Conservation (phyloP, 2,888 invertebrate genomes). For the Zygothrica quintamaculata region DNA sequence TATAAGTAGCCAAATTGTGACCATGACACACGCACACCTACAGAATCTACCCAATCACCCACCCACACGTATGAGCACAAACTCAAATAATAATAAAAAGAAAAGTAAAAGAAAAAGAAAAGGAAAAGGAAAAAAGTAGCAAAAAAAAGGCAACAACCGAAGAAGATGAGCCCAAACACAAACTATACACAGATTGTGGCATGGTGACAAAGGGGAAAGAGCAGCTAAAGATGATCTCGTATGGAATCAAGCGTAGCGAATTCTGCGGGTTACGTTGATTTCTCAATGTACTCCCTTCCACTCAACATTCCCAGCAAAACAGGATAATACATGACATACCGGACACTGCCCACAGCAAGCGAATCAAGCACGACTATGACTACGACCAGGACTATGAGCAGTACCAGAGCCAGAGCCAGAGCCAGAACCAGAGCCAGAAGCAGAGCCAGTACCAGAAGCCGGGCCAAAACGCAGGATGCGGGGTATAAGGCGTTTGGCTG, state of each 20-base stretch:
- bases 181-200: conserved; percentile 77
- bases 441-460: neutral
- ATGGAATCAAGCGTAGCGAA: conserved; percentile 71
- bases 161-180: conserved; percentile 31
- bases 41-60: conserved; percentile 7
- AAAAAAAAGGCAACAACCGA: conserved; percentile 10
- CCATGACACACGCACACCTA: conserved; percentile 22
- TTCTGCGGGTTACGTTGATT: conserved; percentile 82
- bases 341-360: conserved; percentile 27
- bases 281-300: conserved; percentile 32
- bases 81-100: conserved; percentile 38
- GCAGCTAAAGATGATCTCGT: conserved; percentile 37
- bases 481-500: conserved; percentile 16
- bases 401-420: neutral
- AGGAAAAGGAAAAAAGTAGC: no score
- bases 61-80: conserved; percentile 26
- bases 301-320: neutral
- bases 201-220: conserved; percentile 12
- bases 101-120: no score
- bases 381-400: neutral
- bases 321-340: conserved; percentile 14
- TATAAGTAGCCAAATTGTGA: conserved; percentile 66
- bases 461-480: neutral
- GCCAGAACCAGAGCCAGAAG: neutral
- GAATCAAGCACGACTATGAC: neutral